Conservation (phyloP, 2,797 vertebrate species). For the Micromesistius poutassou region DNA sequence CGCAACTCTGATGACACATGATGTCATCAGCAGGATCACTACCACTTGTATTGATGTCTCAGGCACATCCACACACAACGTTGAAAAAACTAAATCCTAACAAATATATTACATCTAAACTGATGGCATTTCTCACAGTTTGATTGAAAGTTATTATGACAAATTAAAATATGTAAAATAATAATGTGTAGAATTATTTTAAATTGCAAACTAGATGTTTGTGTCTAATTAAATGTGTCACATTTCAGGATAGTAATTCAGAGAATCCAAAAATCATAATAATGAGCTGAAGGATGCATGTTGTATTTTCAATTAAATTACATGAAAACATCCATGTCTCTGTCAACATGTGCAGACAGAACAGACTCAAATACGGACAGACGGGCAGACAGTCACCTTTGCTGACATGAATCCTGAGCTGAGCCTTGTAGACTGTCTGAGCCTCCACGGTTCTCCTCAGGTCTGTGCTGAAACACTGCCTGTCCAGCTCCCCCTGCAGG, state of each 20-base stretch:
- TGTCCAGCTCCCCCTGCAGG: slow-evolving; percentile 67
- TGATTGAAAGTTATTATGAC: no score
- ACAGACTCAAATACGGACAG: neutral
- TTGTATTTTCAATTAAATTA: no score
- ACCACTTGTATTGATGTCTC: neutral
- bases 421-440: slow-evolving; percentile 66
- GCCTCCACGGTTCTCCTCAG: slow-evolving; percentile 53
- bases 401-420: slow-evolving; percentile 70
- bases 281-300: neutral
- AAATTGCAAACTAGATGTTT: neutral
- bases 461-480: slow-evolving; percentile 65
- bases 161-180: neutral
- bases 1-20: slow-evolving; percentile 61
- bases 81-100: no score
- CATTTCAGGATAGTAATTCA: neutral
- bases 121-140: neutral
- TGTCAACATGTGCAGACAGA: neutral
- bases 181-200: neutral
- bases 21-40: neutral
- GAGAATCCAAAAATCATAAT: neutral
- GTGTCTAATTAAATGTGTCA: neutral
- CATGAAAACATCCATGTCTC: no score
- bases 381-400: slow-evolving; percentile 60
- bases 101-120: neutral
- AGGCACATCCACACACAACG: no score